Conservation (phyloP, 2,113 vertebrate species). For the Trichechus manatus region DNA sequence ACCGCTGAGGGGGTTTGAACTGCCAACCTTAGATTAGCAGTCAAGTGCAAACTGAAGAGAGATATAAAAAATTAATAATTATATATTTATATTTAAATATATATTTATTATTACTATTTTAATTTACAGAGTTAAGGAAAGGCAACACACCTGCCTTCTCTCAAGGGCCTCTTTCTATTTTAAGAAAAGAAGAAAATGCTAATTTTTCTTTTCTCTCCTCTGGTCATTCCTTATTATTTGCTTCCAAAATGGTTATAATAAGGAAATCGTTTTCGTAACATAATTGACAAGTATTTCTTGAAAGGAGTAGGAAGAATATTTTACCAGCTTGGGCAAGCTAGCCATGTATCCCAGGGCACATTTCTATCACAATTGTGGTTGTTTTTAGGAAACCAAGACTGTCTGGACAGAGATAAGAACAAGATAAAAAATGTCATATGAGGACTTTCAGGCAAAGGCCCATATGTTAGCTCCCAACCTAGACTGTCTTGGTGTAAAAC, state of each 20-base stretch:
- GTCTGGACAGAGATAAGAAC: constrained; percentile 30
- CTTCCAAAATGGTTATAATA: constrained; percentile 5
- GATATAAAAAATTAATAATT: too few relatives aligned
- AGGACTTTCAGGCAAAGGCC: background rate
- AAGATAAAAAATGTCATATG: background rate
- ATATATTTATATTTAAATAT: background rate
- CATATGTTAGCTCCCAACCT: background rate
- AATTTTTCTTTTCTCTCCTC: constrained; percentile 56
- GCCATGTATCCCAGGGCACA: background rate
- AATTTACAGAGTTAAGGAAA: constrained; percentile 62
- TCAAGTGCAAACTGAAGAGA: too few relatives aligned
- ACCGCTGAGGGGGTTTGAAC: background rate
- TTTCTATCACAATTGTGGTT: constrained; percentile 12
- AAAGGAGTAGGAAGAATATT: constrained; percentile 47
- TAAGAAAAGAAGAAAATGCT: constrained; percentile 32
- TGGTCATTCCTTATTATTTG: constrained; percentile 25
- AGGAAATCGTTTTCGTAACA: constrained; percentile 9
- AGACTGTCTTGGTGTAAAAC: background rate
- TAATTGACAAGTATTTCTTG: background rate
- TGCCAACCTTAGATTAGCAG: background rate
- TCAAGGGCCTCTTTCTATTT: background rate
- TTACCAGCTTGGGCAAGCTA: background rate
- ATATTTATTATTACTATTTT: background rate
- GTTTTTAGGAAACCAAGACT: constrained; percentile 40
- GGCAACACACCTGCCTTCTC: background rate